A percentile compares a stretch with the other conserved stretches of the same genome.
phyloP scores from a whole-genome alignment of 2,888 invertebrate genomes.

The Agapostemon virescens region DNA sequence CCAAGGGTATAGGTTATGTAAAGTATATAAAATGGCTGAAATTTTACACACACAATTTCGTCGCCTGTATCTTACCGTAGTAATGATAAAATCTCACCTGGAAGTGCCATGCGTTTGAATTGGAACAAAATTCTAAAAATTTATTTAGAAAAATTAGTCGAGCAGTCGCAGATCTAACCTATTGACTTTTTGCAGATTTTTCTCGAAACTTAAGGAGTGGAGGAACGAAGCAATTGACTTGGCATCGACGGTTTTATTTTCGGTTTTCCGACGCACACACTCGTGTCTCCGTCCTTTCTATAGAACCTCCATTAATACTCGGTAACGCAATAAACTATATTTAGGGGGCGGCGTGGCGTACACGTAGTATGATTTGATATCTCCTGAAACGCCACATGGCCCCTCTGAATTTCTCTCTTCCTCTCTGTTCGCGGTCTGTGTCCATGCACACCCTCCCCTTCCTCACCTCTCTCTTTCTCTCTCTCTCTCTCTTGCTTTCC shows the following conservation, averaged over 20 bases:
- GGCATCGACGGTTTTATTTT: constrained; percentile 46
- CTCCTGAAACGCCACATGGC: constrained; percentile 80
- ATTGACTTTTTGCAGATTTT: too few relatives aligned
- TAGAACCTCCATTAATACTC: constrained; percentile 78
- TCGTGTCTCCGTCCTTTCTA: constrained; percentile 70
- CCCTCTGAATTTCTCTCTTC: constrained; percentile 68
- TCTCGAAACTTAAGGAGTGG: too few relatives aligned
- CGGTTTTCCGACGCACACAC: constrained; percentile 31
- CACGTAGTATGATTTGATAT: constrained; percentile 79
- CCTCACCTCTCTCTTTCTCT: constrained; percentile 25
- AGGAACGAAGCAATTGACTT: constrained; percentile 4
- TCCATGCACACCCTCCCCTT: background rate
- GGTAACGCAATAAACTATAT: constrained; percentile 81
- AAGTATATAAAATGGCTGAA: too few relatives aligned
- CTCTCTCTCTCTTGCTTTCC: background rate
- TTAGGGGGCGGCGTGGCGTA: constrained; percentile 78
- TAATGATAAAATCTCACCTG: too few relatives aligned
- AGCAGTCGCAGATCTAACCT: too few relatives aligned
- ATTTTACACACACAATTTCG: too few relatives aligned
- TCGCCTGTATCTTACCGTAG: too few relatives aligned
- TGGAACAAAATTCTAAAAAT: too few relatives aligned
- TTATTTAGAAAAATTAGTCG: too few relatives aligned
- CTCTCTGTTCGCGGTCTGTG: constrained; percentile 18
- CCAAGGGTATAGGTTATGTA: too few relatives aligned
- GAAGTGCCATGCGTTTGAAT: too few relatives aligned